These are phyloP conservation scores for Todiramphus saurophagus DNA, from an alignment of 2,113 vertebrate genomes.

Conservation along the genomic window DNA sequence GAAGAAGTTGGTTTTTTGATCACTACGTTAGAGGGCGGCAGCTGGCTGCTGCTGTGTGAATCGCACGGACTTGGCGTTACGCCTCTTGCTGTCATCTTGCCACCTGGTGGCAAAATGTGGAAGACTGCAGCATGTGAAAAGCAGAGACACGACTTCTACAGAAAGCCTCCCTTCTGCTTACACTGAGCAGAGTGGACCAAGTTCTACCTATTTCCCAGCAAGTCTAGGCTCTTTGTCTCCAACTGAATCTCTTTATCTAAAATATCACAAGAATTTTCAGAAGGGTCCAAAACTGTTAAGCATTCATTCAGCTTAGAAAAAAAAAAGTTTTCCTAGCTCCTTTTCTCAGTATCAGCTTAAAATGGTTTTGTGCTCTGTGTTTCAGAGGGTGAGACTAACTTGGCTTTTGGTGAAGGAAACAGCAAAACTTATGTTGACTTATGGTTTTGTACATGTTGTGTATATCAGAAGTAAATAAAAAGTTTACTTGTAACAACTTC, in stretches of 20 bases:
- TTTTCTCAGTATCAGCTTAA: background rate
- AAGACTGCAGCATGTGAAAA: background rate
- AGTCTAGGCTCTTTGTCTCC: background rate
- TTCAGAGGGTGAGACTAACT: background rate
- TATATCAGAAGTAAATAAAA: background rate
- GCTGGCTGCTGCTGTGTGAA: background rate
- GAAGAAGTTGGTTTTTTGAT: background rate
- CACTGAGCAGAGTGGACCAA: rapidly evolving
- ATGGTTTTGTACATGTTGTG: background rate
- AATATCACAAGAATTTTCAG: conserved; percentile 1
- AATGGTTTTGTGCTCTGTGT: background rate
- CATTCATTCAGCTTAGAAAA: conserved; percentile 6
- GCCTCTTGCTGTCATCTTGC: conserved; percentile 23
- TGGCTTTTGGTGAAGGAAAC: background rate
- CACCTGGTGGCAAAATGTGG: conserved; percentile 39
- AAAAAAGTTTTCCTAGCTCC: background rate
- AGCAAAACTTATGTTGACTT: background rate
- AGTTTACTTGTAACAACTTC: background rate
- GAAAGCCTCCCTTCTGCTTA: background rate
- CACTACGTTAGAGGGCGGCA: background rate
- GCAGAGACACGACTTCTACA: background rate
- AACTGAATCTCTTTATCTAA: background rate
- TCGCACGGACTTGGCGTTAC: background rate
- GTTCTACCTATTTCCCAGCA: background rate
- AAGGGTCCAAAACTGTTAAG: background rate